A percentile compares a stretch with the other conserved stretches of the same genome.
These are phyloP conservation scores for Setipinna tenuifilis DNA, from an alignment of 2,797 vertebrate genomes.

Conservation along the genomic window DNA sequence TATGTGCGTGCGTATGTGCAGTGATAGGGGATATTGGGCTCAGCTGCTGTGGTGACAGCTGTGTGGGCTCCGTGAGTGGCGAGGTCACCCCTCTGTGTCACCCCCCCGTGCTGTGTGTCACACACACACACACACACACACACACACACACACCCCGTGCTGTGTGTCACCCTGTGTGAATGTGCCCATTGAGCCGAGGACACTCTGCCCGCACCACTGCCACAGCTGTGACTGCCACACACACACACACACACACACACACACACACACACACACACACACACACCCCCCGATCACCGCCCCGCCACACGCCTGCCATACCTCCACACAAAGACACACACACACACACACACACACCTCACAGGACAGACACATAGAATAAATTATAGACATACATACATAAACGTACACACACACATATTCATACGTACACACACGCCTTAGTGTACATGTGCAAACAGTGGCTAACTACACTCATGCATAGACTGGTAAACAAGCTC, in stretches of 20 bases:
- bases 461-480: too few species aligned
- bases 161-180: neutral
- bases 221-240: slow-evolving; percentile 5
- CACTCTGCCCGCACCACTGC: neutral
- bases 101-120: too few species aligned
- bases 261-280: neutral
- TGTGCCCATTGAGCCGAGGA: neutral
- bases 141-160: too few species aligned
- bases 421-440: too few species aligned
- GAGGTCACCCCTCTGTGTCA: neutral
- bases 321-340: neutral
- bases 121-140: too few species aligned
- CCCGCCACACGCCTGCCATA: slow-evolving; percentile 1
- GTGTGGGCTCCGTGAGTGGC: neutral
- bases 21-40: neutral
- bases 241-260: neutral
- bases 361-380: neutral
- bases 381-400: too few species aligned
- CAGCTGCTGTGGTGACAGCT: slow-evolving; percentile 14
- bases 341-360: neutral
- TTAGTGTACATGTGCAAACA: too few species aligned
- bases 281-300: neutral
- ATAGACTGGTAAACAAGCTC: too few species aligned
- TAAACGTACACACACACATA: too few species aligned
- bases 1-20: neutral